These are phyloP conservation scores for Caenorhabditis sulstoni DNA, from an alignment of 2,888 invertebrate species.

Conservation along the genomic window DNA sequence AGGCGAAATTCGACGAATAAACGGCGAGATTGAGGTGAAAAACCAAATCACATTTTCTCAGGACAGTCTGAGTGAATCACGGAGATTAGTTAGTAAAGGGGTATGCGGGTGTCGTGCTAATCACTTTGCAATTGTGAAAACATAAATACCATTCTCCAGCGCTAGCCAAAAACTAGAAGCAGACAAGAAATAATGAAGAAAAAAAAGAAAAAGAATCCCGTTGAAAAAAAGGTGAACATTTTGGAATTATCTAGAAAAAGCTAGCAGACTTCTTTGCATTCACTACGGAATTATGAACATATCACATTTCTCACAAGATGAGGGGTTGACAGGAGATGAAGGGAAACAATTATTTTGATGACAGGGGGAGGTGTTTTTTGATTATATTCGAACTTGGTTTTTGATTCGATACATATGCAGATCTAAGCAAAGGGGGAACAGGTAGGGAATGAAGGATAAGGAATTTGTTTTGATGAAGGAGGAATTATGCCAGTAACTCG, in stretches of 20 bases:
- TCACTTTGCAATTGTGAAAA: not conserved
- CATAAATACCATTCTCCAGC: conserved; percentile 3
- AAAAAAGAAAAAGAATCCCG: conserved; percentile 28
- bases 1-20: not conserved
- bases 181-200: not conserved
- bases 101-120: conserved; percentile 14
- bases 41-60: not conserved
- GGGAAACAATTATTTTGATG: not conserved
- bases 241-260: conserved; percentile 53
- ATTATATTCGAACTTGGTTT: not conserved
- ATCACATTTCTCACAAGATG: conserved; percentile 40
- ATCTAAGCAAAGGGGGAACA: conserved; percentile 1
- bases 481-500: conserved; percentile 48
- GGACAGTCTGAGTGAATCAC: not conserved
- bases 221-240: conserved; percentile 27
- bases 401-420: conserved; percentile 41
- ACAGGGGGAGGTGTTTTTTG: not conserved
- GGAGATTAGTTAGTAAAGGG: not conserved
- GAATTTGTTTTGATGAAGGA: conserved; percentile 14
- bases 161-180: conserved; percentile 31
- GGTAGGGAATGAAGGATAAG: not conserved
- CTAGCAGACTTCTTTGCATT: conserved; percentile 24
- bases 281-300: conserved; percentile 55
- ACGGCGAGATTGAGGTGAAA: not conserved
- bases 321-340: not conserved